A percentile compares a stretch with the other conserved stretches of the same genome.
These are phyloP conservation scores for Schizaphis graminum DNA, from an alignment of 2,888 invertebrate species.

Conservation along the genomic window DNA sequence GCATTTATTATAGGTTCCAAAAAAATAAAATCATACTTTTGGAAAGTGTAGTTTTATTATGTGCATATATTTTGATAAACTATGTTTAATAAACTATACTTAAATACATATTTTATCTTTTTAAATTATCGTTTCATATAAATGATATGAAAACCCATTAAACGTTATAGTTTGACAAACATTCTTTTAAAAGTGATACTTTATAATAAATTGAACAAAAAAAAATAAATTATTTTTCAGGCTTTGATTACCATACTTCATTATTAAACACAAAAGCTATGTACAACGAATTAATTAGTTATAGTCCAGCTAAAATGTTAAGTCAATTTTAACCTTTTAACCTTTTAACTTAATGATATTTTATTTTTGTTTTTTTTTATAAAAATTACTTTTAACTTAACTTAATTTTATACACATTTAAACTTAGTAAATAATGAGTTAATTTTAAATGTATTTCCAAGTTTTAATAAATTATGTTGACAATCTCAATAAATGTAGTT, in stretches of 20 bases:
- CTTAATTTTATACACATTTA: neutral
- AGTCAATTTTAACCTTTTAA: conserved; percentile 2
- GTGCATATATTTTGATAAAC: neutral
- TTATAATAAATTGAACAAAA: neutral
- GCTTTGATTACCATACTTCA: neutral
- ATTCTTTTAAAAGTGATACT: neutral
- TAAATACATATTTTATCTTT: neutral
- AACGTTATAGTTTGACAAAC: neutral
- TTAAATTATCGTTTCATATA: neutral
- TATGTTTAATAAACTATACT: neutral
- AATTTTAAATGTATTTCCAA: neutral
- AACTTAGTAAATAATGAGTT: neutral
- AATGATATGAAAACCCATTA: neutral
- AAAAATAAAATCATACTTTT: neutral
- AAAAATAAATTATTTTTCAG: neutral
- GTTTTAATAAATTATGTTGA: neutral
- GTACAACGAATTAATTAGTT: neutral
- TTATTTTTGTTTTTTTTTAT: neutral
- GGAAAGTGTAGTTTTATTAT: neutral
- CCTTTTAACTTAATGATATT: conserved; percentile 9
- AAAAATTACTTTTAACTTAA: neutral
- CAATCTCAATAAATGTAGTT: neutral
- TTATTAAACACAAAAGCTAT: neutral
- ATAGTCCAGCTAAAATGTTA: neutral
- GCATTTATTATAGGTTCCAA: neutral